Conservation (phyloP, 2,888 invertebrate genomes). For the Fragum whitleyi region DNA sequence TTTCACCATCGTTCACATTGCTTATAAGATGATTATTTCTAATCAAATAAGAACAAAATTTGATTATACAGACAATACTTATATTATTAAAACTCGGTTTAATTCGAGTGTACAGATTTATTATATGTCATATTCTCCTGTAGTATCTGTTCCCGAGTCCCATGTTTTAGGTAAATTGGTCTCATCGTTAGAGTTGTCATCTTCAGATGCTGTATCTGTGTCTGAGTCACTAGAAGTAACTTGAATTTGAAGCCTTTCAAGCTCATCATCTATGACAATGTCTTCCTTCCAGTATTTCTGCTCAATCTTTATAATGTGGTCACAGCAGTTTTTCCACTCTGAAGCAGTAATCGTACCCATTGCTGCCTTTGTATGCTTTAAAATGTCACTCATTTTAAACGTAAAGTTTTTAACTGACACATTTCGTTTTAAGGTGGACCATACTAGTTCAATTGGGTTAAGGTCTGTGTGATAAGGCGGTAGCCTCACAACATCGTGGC, state of each 20-base stretch:
- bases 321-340: background rate
- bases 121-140: no score
- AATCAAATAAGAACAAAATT: no score
- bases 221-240: background rate
- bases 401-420: background rate
- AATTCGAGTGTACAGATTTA: no score
- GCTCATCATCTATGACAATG: background rate
- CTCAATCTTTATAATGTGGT: background rate
- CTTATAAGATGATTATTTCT: no score
- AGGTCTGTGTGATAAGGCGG: background rate
- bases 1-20: no score
- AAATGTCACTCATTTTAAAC: background rate
- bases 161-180: no score
- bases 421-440: background rate
- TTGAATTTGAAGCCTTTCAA: background rate
- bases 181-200: background rate
- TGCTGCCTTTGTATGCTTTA: background rate
- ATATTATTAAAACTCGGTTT: no score
- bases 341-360: background rate
- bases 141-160: no score
- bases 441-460: background rate
- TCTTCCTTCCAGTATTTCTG: background rate
- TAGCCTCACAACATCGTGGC: background rate
- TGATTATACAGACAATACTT: no score
- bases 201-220: background rate